A percentile compares a stretch with the other conserved stretches of the same genome.
Conservation (phyloP, 2,797 vertebrate species). For the Poecilia wingei region DNA sequence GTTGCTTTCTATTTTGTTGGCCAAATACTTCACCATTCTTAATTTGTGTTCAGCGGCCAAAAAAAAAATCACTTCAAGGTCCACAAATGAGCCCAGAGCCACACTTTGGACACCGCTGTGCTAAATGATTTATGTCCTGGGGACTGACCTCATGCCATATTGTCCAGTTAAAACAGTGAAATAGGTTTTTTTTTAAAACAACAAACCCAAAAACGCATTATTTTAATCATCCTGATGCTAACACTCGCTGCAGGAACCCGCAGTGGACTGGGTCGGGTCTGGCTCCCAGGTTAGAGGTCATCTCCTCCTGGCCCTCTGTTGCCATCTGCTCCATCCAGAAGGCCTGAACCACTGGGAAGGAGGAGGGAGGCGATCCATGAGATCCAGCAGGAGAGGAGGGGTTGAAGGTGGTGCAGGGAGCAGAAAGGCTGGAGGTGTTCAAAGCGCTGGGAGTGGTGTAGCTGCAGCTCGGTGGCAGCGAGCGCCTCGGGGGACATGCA, state of each 20-base stretch:
- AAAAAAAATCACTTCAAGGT: not conserved
- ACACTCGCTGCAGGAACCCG: constrained; percentile 61
- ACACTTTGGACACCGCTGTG: not conserved
- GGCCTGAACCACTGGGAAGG: constrained; percentile 71
- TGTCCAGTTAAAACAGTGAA: not conserved
- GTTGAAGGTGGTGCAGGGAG: constrained; percentile 18
- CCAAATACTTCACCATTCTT: no score
- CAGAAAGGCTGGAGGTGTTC: constrained; percentile 31
- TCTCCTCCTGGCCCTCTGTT: constrained; percentile 77
- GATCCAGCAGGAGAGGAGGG: constrained; percentile 32
- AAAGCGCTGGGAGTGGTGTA: constrained; percentile 15
- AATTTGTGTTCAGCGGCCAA: no score
- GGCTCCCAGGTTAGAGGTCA: constrained; percentile 82
- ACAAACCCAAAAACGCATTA: not conserved
- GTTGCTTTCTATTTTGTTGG: no score
- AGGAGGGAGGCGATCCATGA: constrained; percentile 31
- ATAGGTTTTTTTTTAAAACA: not conserved
- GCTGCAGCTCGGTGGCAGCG: constrained; percentile 26
- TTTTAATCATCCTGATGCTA: constrained; percentile 16
- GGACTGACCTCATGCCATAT: not conserved
- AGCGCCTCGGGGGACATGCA: constrained; percentile 51
- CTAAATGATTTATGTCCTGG: not conserved
- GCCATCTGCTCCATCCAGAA: constrained; percentile 84
- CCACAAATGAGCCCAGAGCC: no score
- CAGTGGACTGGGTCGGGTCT: constrained; percentile 75